Percentiles rank a stretch among this genome's conserved stretches.
Conservation (phyloP, 2,113 vertebrate species). For the Heptranchias perlo region DNA sequence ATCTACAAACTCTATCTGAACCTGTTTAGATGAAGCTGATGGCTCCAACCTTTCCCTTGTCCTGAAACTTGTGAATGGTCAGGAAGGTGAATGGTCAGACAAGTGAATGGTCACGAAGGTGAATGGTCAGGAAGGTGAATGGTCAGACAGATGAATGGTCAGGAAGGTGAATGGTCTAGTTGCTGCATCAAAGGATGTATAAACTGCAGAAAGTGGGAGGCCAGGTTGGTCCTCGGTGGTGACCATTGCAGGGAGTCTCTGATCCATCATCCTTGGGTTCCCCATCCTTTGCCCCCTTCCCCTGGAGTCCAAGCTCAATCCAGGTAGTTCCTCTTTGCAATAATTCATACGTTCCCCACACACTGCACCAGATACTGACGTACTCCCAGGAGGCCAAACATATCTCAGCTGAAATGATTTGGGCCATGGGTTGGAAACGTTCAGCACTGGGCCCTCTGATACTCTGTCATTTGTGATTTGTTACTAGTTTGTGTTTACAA, state of each 20-base stretch:
- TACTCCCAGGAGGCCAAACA: not conserved
- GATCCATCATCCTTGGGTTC: not conserved
- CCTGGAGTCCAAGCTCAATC: not conserved
- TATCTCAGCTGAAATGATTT: not conserved
- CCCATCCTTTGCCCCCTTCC: not conserved
- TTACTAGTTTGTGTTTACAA: not conserved
- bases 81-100: not conserved
- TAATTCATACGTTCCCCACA: not conserved
- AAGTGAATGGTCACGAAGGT: not conserved
- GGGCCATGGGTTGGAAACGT: not conserved
- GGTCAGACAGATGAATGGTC: too few species aligned
- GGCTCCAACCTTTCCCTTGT: not conserved
- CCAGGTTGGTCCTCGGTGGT: not conserved
- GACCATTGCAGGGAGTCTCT: not conserved
- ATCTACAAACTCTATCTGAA: not conserved
- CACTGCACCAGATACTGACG: not conserved
- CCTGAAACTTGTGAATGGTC: not conserved
- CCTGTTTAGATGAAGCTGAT: not conserved
- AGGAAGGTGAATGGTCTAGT: not conserved
- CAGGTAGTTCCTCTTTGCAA: not conserved
- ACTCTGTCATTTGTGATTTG: not conserved
- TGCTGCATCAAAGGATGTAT: not conserved
- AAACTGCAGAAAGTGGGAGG: not conserved
- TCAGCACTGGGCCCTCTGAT: not conserved
- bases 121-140: too few species aligned